phyloP scores from a whole-genome alignment of 2,113 vertebrate genomes.

The Psephotus haematonotus region DNA sequence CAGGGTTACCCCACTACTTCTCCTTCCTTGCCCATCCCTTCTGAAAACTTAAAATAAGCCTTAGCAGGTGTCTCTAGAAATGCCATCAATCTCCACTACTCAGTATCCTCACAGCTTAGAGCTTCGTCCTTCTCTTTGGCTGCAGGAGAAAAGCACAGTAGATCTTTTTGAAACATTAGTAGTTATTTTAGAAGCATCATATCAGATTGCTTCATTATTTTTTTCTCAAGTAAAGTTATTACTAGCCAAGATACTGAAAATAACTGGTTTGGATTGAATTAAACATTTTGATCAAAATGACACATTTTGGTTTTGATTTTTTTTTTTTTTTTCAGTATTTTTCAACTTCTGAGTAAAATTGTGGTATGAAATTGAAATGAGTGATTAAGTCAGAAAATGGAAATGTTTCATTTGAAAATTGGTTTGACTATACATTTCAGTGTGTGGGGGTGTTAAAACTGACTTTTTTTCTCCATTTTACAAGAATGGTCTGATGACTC shows the following conservation, averaged over 20 bases:
- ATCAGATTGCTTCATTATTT: neutral
- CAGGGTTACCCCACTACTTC: neutral
- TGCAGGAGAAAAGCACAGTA: neutral
- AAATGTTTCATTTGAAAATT: neutral
- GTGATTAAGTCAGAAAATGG: neutral
- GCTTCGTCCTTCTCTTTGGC: neutral
- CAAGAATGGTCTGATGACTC: neutral
- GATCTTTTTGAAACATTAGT: neutral
- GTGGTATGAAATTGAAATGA: neutral
- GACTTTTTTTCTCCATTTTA: neutral
- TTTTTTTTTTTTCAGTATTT: neutral
- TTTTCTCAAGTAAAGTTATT: neutral
- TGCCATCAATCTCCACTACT: neutral
- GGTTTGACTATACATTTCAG: neutral
- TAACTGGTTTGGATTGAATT: neutral
- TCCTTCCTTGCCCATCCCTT: neutral
- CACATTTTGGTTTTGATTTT: neutral
- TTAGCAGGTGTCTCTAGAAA: neutral
- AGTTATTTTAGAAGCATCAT: neutral
- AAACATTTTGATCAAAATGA: neutral
- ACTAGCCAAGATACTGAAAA: neutral
- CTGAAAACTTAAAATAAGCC: neutral
- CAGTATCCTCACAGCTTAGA: neutral
- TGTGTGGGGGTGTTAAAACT: rapidly evolving
- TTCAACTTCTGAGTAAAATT: neutral